Evolutionary conservation across 2,113 vertebrate species (phyloP), one percentile per base, ranked within the genome.

Genomic region (Tragulus kanchil): DNA sequence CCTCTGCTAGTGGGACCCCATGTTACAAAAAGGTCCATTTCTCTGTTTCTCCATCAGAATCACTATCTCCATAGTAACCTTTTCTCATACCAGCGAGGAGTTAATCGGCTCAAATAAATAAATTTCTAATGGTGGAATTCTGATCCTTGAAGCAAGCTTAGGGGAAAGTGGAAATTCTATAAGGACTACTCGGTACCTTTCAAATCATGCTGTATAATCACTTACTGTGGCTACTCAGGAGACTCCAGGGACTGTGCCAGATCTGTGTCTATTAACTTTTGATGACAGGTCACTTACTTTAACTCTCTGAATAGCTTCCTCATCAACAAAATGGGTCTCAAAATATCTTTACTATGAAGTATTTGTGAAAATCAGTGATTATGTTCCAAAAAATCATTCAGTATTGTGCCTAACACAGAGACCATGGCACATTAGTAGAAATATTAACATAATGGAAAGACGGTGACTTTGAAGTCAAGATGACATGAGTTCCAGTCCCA

Each of bases 351-450:
- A 28, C 45, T 65, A 26, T 21, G 9, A 13, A 62, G 8, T 42
- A 89, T 62, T 88, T 94, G 28, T 77, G 48, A 96, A 15, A 92
- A 95, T 69, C 75, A 81, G 8, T 56, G 45, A 89, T 58, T 61
- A 42, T 0, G 0, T 90, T 89, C 54, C 5, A 25, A 42, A 48
- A 82, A 93, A 87, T 45, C n/a, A 90, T 79, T 45, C 48, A 95
- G 14, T 75, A 79, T 69, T 56, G 58, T 94, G 8, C 42, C 36
- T 93, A n/a, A 7, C 82, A 42, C 11, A 58, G 42, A 84, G 10
- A 1, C 67, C 10, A 81, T 31, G 11, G 13, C 91, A 50, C 42
- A 2, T 62, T 77, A 65, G 65, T 28, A 77, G 21, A 62, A 85
- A 64, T 23, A 61, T 81, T 26, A 73, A 12, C 11, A 36, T 14